Evolutionary conservation across 64 coral and sea anemone genomes (phyloP), one percentile per base, ranked within the genome.

Genomic region (Montipora efflorescens): DNA sequence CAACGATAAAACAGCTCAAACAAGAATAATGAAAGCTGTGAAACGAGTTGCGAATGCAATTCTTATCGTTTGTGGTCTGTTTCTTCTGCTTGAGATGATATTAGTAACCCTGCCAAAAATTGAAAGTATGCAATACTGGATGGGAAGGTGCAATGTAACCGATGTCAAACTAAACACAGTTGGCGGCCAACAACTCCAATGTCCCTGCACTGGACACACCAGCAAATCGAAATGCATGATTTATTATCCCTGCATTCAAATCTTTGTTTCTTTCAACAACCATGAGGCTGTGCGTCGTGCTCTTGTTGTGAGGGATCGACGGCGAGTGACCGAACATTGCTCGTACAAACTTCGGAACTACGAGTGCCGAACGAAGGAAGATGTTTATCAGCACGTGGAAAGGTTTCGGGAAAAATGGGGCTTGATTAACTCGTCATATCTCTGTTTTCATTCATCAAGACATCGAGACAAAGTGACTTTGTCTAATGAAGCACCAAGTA

Each of bases 321-420:
- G 67, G 21, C 62, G 47, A 67, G 51, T 86, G 8, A 4, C 82
- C 1, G 66, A 86, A 71, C 43, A 70, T 44, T 86, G 82, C 53
- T 86, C 82, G 43, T 86, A 86, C 66, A 86, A 71, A 71, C 82
- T 86, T 48, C 66, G 82, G 47, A 64, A 86, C 82, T 71, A 69
- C 44, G 82, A 86, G 3, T 86, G 82, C 18, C 44, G 45, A 86
- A 72, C 82, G 18, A 86, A 67, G 19, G 61, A 70, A 13, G 66
- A 86, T 16, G 82, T 51, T 86, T 86, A 71, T 45, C 67, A 20
- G 68, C 62, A 86, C 67, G 16, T 86, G 1, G 67, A 86, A 10
- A 48, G 8, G 47, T 86, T 86, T 23, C 64, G 62, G 16, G 82
- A 86, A 86, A 69, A 48, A 70, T 86, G 82, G 82, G 82, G 82